Base-by-base conservation (phyloP, 2,797 vertebrate genomes). In the Cyprinodon diabolis region DNA sequence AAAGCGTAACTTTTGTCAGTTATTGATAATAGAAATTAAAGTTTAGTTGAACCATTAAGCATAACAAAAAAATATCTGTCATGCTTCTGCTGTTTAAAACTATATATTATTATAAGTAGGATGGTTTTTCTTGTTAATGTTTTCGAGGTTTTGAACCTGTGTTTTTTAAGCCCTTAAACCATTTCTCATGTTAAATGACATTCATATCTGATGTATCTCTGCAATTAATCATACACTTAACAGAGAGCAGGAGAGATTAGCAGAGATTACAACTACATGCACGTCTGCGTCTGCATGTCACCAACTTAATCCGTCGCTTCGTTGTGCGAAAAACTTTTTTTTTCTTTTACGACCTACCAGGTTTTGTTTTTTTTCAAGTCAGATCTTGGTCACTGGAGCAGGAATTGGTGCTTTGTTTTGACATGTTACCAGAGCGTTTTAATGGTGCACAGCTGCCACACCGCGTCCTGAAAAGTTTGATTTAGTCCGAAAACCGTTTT, bases 161-260 rank as follows among this genome's bases (percentile, higher is more conserved):
- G 70, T 77, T 58, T 58, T 43, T n/a, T 63, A 68, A 57, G 68
- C 25, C 1, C n/a, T 5, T 81, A 76, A 87, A 86, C 85, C 79
- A 75, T 37, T 48, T 35, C 75, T 37, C 60, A 58, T 66, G 71
- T 73, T 84, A 43, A 75, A 78, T 76, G 49, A 77, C 82, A 66
- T 37, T 65, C 2, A 25, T 56, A 68, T 55, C 37, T 55, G 58
- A 80, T 75, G 0, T 57, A 68, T 66, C 70, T 48, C 47, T 67
- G 63, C 37, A 52, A 60, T 74, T 68, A 57, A 76, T 81, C 78
- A 57, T 49, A 68, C 74, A 55, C 21, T 68, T n/a, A 67, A 51
- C n/a, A 54, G 14, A 25, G 6, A 66, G 37, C 49, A 25, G 45
- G 63, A 11, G 19, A 13, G 11, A 65, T 73, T n/a, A 72, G 58